These are phyloP conservation scores for Mythimna ferrago DNA, from an alignment of 2,888 invertebrate species.

Conservation along the genomic window DNA sequence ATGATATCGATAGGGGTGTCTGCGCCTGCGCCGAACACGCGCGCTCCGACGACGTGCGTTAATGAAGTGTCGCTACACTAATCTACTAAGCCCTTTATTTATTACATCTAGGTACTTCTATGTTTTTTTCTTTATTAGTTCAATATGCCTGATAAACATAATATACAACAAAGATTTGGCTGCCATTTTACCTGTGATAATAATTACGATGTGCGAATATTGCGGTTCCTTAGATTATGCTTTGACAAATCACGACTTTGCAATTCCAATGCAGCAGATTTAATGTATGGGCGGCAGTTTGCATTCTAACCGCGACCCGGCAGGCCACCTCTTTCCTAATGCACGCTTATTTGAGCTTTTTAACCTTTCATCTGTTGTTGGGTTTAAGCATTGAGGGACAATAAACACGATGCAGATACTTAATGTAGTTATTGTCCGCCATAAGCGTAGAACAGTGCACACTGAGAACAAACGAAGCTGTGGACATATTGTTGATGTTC, in stretches of 20 bases:
- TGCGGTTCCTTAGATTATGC: constrained; percentile 90
- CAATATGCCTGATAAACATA: constrained; percentile 28
- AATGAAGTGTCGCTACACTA: constrained; percentile 63
- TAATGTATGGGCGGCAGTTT: constrained; percentile 91
- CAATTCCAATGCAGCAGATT: constrained; percentile 90
- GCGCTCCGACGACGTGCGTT: constrained; percentile 51
- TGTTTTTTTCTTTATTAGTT: background rate
- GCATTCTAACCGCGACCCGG: constrained; percentile 90
- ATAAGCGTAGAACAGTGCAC: constrained; percentile 70
- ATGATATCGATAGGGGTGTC: constrained; percentile 80
- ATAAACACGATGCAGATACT: constrained; percentile 86
- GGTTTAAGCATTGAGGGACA: constrained; percentile 87
- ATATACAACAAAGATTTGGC: constrained; percentile 78
- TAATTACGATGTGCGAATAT: constrained; percentile 91
- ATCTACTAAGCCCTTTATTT: constrained; percentile 40
- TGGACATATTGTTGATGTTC: constrained; percentile 6
- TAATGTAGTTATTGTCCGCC: constrained; percentile 81
- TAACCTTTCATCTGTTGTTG: constrained; percentile 89
- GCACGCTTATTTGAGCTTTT: constrained; percentile 91
- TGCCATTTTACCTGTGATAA: constrained; percentile 89
- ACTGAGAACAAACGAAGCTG: constrained; percentile 22
- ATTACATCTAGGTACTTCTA: constrained; percentile 12
- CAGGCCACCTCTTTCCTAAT: constrained; percentile 91
- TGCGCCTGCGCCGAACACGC: constrained; percentile 70
- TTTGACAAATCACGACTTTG: constrained; percentile 91